These are phyloP conservation scores for Dorcus hopei DNA, from an alignment of 2,888 invertebrate species.

Conservation along the genomic window DNA sequence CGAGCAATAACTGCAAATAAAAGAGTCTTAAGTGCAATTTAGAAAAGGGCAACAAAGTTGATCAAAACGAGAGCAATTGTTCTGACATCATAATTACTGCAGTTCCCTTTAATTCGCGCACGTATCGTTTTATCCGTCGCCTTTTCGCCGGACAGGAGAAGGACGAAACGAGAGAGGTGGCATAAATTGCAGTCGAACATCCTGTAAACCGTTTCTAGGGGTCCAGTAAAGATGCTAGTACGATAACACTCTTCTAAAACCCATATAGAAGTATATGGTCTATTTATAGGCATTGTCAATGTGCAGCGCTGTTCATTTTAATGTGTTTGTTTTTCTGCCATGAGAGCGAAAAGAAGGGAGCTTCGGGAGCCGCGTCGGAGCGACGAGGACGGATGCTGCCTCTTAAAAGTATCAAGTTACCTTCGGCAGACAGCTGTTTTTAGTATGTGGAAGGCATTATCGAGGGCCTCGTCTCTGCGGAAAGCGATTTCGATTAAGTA, in stretches of 20 bases:
- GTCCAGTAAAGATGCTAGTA: slow-evolving; percentile 29
- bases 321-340: slow-evolving; percentile 51
- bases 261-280: slow-evolving; percentile 49
- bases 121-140: slow-evolving; percentile 1
- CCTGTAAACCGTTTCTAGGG: slow-evolving; percentile 31
- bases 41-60: slow-evolving; percentile 25
- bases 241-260: slow-evolving; percentile 36
- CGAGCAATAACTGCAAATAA: background rate
- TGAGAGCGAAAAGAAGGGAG: slow-evolving; percentile 36
- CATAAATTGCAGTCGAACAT: slow-evolving; percentile 24
- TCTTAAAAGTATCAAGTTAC: slow-evolving; percentile 53
- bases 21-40: background rate
- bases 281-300: slow-evolving; percentile 53
- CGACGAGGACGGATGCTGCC: slow-evolving; percentile 38
- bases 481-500: slow-evolving; percentile 11
- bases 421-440: slow-evolving; percentile 51
- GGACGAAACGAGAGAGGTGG: slow-evolving; percentile 4
- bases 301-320: slow-evolving; percentile 52
- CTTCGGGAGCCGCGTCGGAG: slow-evolving; percentile 18
- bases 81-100: slow-evolving; percentile 29
- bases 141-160: background rate
- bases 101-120: slow-evolving; percentile 13
- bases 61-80: slow-evolving; percentile 28
- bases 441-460: slow-evolving; percentile 41
- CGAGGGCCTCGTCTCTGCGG: slow-evolving; percentile 19